Percentiles rank a stretch among this genome's conserved stretches.
These are phyloP conservation scores for Bergia sp. DNA, from an alignment of 92 coral and sea anemone genomes.

Conservation along the genomic window DNA sequence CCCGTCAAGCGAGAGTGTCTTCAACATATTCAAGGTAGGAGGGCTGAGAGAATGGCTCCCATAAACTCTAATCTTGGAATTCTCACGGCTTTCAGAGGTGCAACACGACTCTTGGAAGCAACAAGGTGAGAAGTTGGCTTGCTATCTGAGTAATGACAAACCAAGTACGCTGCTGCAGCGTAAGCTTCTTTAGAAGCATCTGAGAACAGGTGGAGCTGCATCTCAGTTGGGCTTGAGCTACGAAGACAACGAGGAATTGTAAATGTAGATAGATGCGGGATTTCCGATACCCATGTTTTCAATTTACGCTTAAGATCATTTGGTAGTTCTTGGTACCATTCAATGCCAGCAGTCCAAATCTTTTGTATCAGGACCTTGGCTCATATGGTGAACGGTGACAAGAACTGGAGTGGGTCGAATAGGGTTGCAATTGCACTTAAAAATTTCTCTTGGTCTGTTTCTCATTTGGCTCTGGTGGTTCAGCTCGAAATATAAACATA, in stretches of 20 bases:
- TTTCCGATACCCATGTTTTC: constrained; percentile 40
- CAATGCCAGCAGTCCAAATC: constrained; percentile 41
- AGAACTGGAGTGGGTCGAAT: constrained; percentile 23
- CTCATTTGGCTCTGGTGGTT: neutral
- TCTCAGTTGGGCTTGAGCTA: neutral
- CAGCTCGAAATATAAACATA: constrained; percentile 43
- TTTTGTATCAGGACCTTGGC: constrained; percentile 59
- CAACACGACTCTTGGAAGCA: constrained; percentile 25
- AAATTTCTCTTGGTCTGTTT: constrained; percentile 55
- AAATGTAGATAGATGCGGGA: constrained; percentile 20
- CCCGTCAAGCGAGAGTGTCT: constrained; percentile 41
- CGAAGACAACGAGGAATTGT: constrained; percentile 22
- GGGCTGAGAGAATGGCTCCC: constrained; percentile 51
- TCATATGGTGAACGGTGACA: constrained; percentile 53
- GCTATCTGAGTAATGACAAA: constrained; percentile 24
- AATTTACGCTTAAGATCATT: neutral
- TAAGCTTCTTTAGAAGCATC: constrained; percentile 46
- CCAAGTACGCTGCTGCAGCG: constrained; percentile 37
- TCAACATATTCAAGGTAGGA: constrained; percentile 27
- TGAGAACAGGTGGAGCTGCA: neutral
- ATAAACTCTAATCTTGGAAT: constrained; percentile 38
- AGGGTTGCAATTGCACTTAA: constrained; percentile 52
- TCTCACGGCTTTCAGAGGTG: constrained; percentile 35
- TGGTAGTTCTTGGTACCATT: constrained; percentile 40
- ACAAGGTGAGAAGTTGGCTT: constrained; percentile 35